Evolutionary conservation across 2,888 invertebrate genomes (phyloP).

Genomic region (Auanema freiburgensis): DNA sequence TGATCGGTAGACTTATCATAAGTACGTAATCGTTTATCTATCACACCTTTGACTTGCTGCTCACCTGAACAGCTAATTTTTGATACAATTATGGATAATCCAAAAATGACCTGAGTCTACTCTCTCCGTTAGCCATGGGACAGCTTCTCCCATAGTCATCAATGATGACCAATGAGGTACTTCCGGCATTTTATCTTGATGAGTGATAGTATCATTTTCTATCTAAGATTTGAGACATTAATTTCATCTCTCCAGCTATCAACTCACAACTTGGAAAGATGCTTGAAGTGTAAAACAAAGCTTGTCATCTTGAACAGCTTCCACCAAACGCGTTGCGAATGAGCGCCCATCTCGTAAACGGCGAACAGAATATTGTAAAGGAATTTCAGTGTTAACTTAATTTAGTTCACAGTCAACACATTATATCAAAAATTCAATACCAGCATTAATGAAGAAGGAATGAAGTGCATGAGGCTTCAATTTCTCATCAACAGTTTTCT

Average conservation of each 20-base stretch:
- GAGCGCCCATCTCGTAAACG: slow-evolving; percentile 65
- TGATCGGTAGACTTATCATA: too few relatives aligned
- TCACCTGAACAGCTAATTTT: too few relatives aligned
- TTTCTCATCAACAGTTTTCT: slow-evolving; percentile 46
- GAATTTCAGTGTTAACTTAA: slow-evolving; percentile 55
- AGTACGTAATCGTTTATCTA: too few relatives aligned
- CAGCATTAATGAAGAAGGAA: slow-evolving; percentile 57
- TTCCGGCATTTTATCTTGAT: slow-evolving; percentile 43
- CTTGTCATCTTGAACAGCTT: slow-evolving; percentile 66
- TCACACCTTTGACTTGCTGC: too few relatives aligned
- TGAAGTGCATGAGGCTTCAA: slow-evolving; percentile 56
- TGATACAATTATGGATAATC: neutral
- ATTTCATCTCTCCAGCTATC: neutral
- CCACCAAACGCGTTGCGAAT: slow-evolving; percentile 59
- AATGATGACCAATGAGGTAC: slow-evolving; percentile 37
- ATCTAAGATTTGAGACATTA: slow-evolving; percentile 15
- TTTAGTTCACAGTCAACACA: slow-evolving; percentile 6
- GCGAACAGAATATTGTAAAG: slow-evolving; percentile 66
- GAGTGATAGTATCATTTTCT: slow-evolving; percentile 37
- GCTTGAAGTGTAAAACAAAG: slow-evolving; percentile 64
- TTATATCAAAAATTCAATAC: slow-evolving; percentile 23
- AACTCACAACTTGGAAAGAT: slow-evolving; percentile 51
- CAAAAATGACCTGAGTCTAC: slow-evolving; percentile 23
- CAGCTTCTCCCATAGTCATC: slow-evolving; percentile 31
- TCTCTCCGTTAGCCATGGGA: slow-evolving; percentile 30